Evolutionary conservation across 2,888 invertebrate species (phyloP).

Genomic region (Malachius bipustulatus): DNA sequence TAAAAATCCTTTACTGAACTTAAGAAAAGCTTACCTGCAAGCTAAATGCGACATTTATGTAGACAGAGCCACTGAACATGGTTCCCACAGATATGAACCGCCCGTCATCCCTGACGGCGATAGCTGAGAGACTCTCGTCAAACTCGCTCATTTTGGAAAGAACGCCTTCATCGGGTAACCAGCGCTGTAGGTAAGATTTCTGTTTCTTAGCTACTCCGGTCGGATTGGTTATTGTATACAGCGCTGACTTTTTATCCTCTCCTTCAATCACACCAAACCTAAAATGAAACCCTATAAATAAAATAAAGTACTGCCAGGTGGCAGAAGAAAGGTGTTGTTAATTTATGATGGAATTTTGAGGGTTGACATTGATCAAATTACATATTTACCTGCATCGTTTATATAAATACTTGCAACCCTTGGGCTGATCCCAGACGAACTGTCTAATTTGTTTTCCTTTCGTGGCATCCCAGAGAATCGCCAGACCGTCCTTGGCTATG

Average conservation of each 20-base stretch:
- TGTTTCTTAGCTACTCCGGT: slow-evolving; percentile 57
- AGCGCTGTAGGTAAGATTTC: slow-evolving; percentile 65
- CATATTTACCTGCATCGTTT: slow-evolving; percentile 59
- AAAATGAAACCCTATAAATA: too few species aligned
- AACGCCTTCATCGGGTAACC: slow-evolving; percentile 54
- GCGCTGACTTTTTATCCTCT: slow-evolving; percentile 48
- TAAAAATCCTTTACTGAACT: slow-evolving; percentile 4
- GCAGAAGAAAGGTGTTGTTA: too few species aligned
- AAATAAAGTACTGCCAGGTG: too few species aligned
- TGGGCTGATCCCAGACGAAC: slow-evolving; percentile 64
- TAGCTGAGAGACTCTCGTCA: slow-evolving; percentile 67
- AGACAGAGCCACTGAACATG: slow-evolving; percentile 85
- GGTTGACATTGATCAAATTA: background rate
- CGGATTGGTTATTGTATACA: slow-evolving; percentile 76
- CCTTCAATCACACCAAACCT: slow-evolving; percentile 64
- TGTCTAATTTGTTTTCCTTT: slow-evolving; percentile 54
- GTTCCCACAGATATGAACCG: slow-evolving; percentile 85
- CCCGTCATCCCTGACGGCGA: slow-evolving; percentile 85
- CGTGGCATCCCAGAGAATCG: slow-evolving; percentile 64
- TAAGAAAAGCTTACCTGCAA: slow-evolving; percentile 52
- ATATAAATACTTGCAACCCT: slow-evolving; percentile 68
- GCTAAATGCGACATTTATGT: slow-evolving; percentile 84
- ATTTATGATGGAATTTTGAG: too few species aligned
- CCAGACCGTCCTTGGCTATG: slow-evolving; percentile 78
- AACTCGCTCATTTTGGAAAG: slow-evolving; percentile 47